These are phyloP conservation scores for Notoglanidium macrostoma DNA, from an alignment of 2,797 vertebrate species.

Conservation along the genomic window DNA sequence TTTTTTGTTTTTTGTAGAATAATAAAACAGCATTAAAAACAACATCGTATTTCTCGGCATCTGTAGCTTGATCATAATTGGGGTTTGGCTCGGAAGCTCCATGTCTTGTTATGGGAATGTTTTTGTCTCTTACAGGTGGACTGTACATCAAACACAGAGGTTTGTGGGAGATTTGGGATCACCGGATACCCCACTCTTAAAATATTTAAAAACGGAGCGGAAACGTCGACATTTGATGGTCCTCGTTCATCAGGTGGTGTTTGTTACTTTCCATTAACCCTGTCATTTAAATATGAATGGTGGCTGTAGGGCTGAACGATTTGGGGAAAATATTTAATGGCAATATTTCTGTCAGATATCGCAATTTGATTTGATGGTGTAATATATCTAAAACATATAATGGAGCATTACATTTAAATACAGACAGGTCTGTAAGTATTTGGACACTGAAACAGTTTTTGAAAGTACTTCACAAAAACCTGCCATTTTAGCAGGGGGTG, in stretches of 20 bases:
- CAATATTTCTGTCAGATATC: too few relatives aligned
- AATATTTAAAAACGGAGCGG: constrained; percentile 74
- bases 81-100: neutral
- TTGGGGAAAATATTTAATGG: too few relatives aligned
- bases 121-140: constrained; percentile 69
- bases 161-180: constrained; percentile 70
- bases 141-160: constrained; percentile 68
- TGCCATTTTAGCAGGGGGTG: too few relatives aligned
- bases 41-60: neutral
- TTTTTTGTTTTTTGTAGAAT: too few relatives aligned
- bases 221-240: constrained; percentile 71
- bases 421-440: too few relatives aligned
- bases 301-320: too few relatives aligned
- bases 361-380: too few relatives aligned
- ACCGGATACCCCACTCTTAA: constrained; percentile 77
- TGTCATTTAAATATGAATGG: neutral
- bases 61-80: neutral
- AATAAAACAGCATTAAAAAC: neutral
- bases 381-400: too few relatives aligned
- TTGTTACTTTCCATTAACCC: neutral
- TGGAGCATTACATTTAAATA: too few relatives aligned
- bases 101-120: neutral
- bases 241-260: constrained; percentile 67
- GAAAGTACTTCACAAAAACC: too few relatives aligned
- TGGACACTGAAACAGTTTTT: too few relatives aligned